phyloP scores from a whole-genome alignment of 1,140 invertebrate species.

The Hypothenemus hampei region DNA sequence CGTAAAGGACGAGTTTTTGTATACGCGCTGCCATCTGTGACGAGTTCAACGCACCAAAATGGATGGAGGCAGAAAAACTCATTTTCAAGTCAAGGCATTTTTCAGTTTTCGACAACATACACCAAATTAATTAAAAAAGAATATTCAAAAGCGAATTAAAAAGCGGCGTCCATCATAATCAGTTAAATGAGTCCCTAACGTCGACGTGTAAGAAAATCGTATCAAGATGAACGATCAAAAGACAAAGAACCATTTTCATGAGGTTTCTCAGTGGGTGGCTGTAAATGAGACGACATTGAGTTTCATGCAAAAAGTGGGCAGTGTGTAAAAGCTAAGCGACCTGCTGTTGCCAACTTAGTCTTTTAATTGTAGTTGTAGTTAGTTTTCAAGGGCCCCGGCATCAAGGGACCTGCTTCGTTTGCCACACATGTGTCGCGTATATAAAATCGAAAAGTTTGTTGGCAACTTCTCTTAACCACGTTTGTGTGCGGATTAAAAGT shows the following conservation, averaged over 20 bases:
- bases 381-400: constrained; percentile 13
- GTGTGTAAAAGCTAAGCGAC: constrained; percentile 13
- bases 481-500: too few relatives aligned
- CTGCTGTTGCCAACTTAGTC: constrained; percentile 24
- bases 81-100: too few relatives aligned
- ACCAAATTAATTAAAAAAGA: too few relatives aligned
- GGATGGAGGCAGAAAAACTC: too few relatives aligned
- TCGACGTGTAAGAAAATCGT: not conserved
- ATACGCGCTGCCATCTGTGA: constrained; percentile 30
- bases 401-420: constrained; percentile 7
- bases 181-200: not conserved
- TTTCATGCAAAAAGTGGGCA: constrained; percentile 21
- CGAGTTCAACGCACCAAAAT: constrained; percentile 34
- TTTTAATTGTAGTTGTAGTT: constrained; percentile 24
- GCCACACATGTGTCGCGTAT: not conserved
- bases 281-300: constrained; percentile 21
- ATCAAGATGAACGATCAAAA: constrained; percentile 15
- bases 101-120: too few relatives aligned
- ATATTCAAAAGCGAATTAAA: too few relatives aligned
- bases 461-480: not conserved
- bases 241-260: constrained; percentile 22
- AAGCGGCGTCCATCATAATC: too few relatives aligned
- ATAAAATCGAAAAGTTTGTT: not conserved
- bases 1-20: constrained; percentile 32
- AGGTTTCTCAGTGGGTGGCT: constrained; percentile 18